A percentile compares a stretch with the other conserved stretches of the same genome.
phyloP scores from a whole-genome alignment of 2,888 invertebrate species.

The Zygogramma bicolorata region DNA sequence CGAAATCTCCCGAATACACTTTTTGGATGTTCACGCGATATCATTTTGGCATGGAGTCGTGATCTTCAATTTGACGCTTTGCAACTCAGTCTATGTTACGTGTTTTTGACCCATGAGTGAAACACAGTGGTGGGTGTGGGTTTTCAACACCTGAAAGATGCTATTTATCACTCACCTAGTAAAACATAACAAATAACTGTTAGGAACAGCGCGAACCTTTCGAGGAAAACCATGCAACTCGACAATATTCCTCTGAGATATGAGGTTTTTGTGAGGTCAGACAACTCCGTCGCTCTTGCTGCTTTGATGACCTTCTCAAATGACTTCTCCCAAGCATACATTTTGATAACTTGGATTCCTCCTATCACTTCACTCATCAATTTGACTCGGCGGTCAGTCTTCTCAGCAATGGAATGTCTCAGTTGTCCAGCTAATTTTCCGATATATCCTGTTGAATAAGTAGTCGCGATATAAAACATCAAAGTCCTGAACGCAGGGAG shows the following conservation, averaged over 20 bases:
- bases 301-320: slow-evolving; percentile 74
- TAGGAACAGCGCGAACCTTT: slow-evolving; percentile 84
- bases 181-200: slow-evolving; percentile 83
- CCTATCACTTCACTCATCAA: slow-evolving; percentile 80
- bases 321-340: slow-evolving; percentile 83
- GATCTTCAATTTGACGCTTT: too few species aligned
- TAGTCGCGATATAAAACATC: too few species aligned
- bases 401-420: slow-evolving; percentile 66
- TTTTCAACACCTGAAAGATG: neutral
- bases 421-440: slow-evolving; percentile 64
- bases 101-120: too few species aligned
- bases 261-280: slow-evolving; percentile 70
- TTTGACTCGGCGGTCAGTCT: slow-evolving; percentile 75
- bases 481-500: too few species aligned
- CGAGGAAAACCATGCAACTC: slow-evolving; percentile 81
- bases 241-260: slow-evolving; percentile 76
- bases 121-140: too few species aligned
- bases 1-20: too few species aligned
- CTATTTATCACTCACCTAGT: slow-evolving; percentile 66
- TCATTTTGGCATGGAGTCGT: too few species aligned
- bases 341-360: slow-evolving; percentile 81
- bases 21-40: too few species aligned
- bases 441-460: slow-evolving; percentile 45
- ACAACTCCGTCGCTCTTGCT: slow-evolving; percentile 75
- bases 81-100: too few species aligned